Evolutionary conservation across 2,797 vertebrate species (phyloP).

Genomic region (Dicrostonyx torquatus): DNA sequence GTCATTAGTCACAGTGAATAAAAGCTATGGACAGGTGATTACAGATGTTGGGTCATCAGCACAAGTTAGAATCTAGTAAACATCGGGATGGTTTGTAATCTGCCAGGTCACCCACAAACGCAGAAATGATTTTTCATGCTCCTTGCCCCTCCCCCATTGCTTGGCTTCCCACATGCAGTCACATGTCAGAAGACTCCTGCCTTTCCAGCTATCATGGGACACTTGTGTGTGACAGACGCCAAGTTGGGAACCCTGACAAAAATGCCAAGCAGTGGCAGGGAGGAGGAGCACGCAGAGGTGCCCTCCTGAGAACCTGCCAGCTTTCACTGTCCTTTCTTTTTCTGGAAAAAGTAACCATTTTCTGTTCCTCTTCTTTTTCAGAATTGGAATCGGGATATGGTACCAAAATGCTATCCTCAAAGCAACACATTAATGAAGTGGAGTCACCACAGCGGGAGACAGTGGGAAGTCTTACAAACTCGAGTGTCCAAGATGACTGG

Average conservation of each 20-base stretch:
- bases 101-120: slow-evolving; percentile 22
- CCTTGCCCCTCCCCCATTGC: background rate
- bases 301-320: background rate
- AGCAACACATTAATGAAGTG: background rate
- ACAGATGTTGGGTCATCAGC: slow-evolving; percentile 41
- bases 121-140: slow-evolving; percentile 10
- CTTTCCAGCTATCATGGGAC: slow-evolving; percentile 23
- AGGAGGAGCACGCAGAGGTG: slow-evolving; percentile 50
- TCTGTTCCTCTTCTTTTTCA: background rate
- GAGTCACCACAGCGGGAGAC: background rate
- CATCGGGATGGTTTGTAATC: background rate
- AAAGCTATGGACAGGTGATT: slow-evolving; percentile 71
- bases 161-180: slow-evolving; percentile 20
- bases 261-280: slow-evolving; percentile 41
- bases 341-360: background rate
- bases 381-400: background rate
- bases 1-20: slow-evolving; percentile 71
- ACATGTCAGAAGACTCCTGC: slow-evolving; percentile 22
- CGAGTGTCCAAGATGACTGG: background rate
- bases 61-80: slow-evolving; percentile 68
- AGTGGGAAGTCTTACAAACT: background rate
- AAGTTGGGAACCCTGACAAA: slow-evolving; percentile 71
- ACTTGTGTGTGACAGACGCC: slow-evolving; percentile 36
- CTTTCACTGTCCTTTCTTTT: background rate
- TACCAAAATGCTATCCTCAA: background rate